Conservation (phyloP, 2,888 invertebrate species). For the Spialia ferax region DNA sequence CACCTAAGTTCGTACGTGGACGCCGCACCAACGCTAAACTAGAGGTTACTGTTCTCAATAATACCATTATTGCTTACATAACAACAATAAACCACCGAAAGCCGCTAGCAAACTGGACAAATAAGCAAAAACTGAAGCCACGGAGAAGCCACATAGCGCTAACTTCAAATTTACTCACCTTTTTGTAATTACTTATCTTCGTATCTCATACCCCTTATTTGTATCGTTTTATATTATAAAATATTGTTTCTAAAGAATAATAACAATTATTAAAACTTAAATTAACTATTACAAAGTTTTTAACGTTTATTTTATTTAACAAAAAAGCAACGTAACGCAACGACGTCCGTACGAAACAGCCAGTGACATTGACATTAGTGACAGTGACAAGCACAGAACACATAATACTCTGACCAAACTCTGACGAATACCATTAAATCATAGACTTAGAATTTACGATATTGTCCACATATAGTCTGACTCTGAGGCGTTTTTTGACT, state of each 20-base stretch:
- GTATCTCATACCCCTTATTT: conserved; percentile 9
- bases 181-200: not conserved
- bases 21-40: conserved; percentile 22
- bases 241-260: not conserved
- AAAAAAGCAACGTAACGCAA: too few relatives aligned
- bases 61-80: conserved; percentile 33
- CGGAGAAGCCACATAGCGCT: conserved; percentile 5
- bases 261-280: too few relatives aligned
- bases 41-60: conserved; percentile 21
- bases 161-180: conserved; percentile 33
- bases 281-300: too few relatives aligned
- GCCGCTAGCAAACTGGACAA: conserved; percentile 19
- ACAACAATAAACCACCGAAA: conserved; percentile 9
- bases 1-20: conserved; percentile 23
- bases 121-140: conserved; percentile 18
- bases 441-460: too few relatives aligned
- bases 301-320: too few relatives aligned
- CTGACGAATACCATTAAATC: too few relatives aligned
- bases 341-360: too few relatives aligned
- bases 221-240: not conserved
- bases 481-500: too few relatives aligned
- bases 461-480: too few relatives aligned
- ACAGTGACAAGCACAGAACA: too few relatives aligned
- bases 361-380: too few relatives aligned
- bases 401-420: too few relatives aligned